Percentiles rank a stretch among this genome's conserved stretches.
Evolutionary conservation across 2,113 vertebrate genomes (phyloP).

Genomic region (Gila orcuttii): DNA sequence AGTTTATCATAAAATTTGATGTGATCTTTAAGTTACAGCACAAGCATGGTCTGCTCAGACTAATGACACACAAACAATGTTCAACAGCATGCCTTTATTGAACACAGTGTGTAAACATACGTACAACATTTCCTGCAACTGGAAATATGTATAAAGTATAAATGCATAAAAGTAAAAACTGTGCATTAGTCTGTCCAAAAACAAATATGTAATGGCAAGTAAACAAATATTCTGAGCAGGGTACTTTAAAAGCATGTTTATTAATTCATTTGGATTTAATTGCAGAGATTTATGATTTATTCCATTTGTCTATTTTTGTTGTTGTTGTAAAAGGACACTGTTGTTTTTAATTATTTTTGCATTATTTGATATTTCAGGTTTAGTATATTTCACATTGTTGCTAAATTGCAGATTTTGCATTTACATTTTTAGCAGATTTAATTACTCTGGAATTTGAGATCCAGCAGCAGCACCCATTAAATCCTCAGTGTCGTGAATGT

Average conservation of each 20-base stretch:
- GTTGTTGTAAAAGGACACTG: neutral
- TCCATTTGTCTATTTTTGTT: neutral
- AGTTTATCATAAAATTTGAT: neutral
- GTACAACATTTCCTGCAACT: neutral
- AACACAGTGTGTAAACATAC: neutral
- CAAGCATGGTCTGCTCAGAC: too few relatives aligned
- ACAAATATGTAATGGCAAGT: neutral
- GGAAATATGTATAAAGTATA: neutral
- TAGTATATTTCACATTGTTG: neutral
- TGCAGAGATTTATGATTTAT: neutral
- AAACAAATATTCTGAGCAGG: neutral
- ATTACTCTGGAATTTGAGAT: slow-evolving; percentile 14
- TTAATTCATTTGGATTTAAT: neutral
- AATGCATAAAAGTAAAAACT: neutral
- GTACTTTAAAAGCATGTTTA: neutral
- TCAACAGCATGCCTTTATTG: neutral
- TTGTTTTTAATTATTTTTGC: neutral
- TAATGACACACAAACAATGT: neutral
- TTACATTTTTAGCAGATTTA: slow-evolving; percentile 7
- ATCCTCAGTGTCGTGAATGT: slow-evolving; percentile 10
- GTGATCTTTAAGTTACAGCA: neutral
- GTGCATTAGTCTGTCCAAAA: neutral
- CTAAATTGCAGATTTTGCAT: neutral
- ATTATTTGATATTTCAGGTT: neutral
- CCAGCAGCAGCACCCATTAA: neutral